Conservation (phyloP, 2,113 vertebrate species). For the Donacobius atricapilla region DNA sequence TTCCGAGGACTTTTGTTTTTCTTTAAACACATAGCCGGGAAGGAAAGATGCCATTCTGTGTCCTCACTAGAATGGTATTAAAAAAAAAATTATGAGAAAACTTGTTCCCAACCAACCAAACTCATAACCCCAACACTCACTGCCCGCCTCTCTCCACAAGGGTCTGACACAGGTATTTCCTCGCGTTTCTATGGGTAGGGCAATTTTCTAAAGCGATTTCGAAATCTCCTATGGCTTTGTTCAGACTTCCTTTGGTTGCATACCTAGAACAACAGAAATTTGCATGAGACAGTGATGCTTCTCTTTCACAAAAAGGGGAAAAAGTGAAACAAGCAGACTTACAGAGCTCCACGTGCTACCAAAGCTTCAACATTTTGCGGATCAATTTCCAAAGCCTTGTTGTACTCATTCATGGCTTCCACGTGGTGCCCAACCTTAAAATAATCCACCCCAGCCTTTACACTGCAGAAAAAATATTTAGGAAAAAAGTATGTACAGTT, state of each 20-base stretch:
- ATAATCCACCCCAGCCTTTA: slow-evolving; percentile 92
- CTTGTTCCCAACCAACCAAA: background rate
- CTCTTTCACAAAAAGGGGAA: background rate
- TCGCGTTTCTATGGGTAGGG: slow-evolving; percentile 93
- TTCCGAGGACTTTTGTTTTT: background rate
- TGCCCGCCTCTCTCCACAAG: slow-evolving; percentile 94
- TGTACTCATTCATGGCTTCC: slow-evolving; percentile 98
- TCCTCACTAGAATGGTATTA: background rate
- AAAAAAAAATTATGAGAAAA: background rate
- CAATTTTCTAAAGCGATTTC: slow-evolving; percentile 91
- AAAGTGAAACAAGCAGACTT: slow-evolving; percentile 45
- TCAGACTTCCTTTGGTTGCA: slow-evolving; percentile 92
- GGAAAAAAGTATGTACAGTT: background rate
- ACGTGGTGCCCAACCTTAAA: slow-evolving; percentile 92
- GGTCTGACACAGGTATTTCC: slow-evolving; percentile 96
- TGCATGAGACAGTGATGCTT: background rate
- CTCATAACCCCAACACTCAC: slow-evolving; percentile 73
- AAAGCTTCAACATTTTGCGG: slow-evolving; percentile 91
- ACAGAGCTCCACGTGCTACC: slow-evolving; percentile 97
- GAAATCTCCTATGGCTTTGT: slow-evolving; percentile 94
- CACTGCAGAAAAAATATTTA: slow-evolving; percentile 71
- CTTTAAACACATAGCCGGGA: background rate
- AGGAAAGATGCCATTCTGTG: background rate
- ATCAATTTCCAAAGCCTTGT: slow-evolving; percentile 96
- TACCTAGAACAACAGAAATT: slow-evolving; percentile 75